Base-by-base conservation (phyloP, 2,888 invertebrate species). In the Cantharis lateralis region DNA sequence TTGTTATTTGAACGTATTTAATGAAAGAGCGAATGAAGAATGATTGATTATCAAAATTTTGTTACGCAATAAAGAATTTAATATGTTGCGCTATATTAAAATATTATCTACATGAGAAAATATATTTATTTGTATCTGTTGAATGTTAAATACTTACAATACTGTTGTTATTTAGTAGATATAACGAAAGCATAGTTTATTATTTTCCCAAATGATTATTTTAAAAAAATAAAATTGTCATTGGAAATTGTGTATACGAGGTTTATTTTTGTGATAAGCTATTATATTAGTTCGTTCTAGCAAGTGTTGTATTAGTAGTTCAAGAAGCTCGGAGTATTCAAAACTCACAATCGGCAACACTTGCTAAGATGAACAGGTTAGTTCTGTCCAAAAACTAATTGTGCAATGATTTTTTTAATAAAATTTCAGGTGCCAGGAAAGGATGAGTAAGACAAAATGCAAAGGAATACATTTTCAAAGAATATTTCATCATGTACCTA, bases 151-250 rank as follows among this genome's bases (percentile, higher is more conserved):
- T 20, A 66, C 20, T 66, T 66, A n/a, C 64, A 66, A 66, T 48
- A 48, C 48, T n/a, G 13, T 24, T 66, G 64, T 66, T 66, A 66
- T 66, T 66, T 66, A 66, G 64, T 66, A 66, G 64, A 66, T 66
- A 20, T 66, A 66, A 66, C 20, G 24, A 20, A 66, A 66, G n/a
- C 13, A 66, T 66, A 66, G 64, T 66, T 66, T 66, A 66, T 66
- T 66, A 20, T 20, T 66, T 66, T 20, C n/a, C 13, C 18, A 20
- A 20, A 20, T 16, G 13, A 20, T 20, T 66, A 20, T 24, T 66
- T 66, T 7, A 20, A 66, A 66, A n/a, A 24, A 16, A 16, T 16
- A 18, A 18, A 64, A 66, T 66, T 66, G 16, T 20, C 18, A 66
- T 66, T 20, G 11, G n/a, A 66, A 20, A 10, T 16, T 66, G 13